Evolutionary conservation across 30 jellyfish, hydroid and myxozoan species (phyloP), one percentile per base, ranked within the genome.

Genomic region (Turritopsis dohrnii): DNA sequence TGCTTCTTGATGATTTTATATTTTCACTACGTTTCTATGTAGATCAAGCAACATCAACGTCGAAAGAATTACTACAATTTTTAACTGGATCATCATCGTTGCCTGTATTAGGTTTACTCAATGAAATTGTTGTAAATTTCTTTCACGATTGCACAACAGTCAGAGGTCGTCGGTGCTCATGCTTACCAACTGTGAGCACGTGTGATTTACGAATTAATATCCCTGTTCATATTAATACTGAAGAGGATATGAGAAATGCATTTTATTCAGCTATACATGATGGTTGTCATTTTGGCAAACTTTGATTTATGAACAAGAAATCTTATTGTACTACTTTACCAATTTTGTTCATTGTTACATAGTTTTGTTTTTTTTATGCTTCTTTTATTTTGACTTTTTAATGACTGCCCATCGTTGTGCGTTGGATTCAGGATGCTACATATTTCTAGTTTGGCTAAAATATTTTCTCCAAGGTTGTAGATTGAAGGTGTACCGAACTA

Each of bases 101-200:
- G 29, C 76, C 76, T 3, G 76, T 7, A 9, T 17, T 66, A 21
- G 17, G 76, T 66, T 66, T 66, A 26, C 27, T 17, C 29, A 66
- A 66, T 66, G 29, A 66, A 3, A 66, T 66, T 26, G 76, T 26
- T 21, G 29, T 66, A 66, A 21, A 66, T 21, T 66, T 41, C 60
- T 13, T 3, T 41, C 60, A 41, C 60, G 60, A 41, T 3, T 41
- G 60, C 60, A 5, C 5, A 41, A 41, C 13, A 41, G 76, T 66
- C 76, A 66, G 29, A 7, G 76, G 76, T 21, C 27, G 29, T 1
- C 29, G 4, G 29, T 66, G 76, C 17, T 21, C 27, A 26, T 66
- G 76, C 29, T 66, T 66, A 26, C 16, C 76, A 26, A 66, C 76
- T 66, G 76, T 66, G 17, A 66, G 76, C 76, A 66, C 76, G 17